Evolutionary conservation across 1,140 invertebrate species (phyloP).

Genomic region (Meteorus sp.): DNA sequence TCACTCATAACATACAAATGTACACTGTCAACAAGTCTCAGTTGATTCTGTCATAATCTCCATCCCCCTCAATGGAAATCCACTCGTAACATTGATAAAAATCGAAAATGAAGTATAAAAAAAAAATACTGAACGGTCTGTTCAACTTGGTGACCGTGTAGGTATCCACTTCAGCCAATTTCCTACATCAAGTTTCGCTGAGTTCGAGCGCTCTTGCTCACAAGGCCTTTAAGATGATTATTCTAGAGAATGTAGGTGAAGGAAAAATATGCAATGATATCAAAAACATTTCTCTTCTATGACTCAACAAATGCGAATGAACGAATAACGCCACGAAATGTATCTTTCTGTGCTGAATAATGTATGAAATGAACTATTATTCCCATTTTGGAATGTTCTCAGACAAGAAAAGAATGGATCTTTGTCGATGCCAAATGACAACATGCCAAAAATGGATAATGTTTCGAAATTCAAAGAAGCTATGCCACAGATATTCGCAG

Average conservation of each 20-base stretch:
- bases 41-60: no score
- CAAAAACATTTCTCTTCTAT: not conserved
- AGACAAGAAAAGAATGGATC: conserved; percentile 40
- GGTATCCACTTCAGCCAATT: not conserved
- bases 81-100: no score
- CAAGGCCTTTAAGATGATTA: conserved; percentile 1
- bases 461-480: conserved; percentile 57
- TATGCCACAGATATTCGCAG: conserved; percentile 65
- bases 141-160: not conserved
- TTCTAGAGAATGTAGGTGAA: conserved; percentile 27
- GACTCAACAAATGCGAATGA: not conserved
- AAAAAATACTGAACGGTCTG: no score
- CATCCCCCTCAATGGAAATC: no score
- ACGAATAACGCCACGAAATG: not conserved
- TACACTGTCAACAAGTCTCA: no score
- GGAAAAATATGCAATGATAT: conserved; percentile 16
- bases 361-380: not conserved
- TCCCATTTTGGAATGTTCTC: conserved; percentile 12
- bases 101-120: no score
- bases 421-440: conserved; percentile 29
- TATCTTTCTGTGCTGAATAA: no score
- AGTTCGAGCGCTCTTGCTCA: not conserved
- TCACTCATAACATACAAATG: no score
- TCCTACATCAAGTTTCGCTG: not conserved
- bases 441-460: not conserved